A percentile compares a stretch with the other conserved stretches of the same genome.
These are phyloP conservation scores for Gobiocypris rarus DNA, from an alignment of 2,113 vertebrate genomes.

Conservation along the genomic window DNA sequence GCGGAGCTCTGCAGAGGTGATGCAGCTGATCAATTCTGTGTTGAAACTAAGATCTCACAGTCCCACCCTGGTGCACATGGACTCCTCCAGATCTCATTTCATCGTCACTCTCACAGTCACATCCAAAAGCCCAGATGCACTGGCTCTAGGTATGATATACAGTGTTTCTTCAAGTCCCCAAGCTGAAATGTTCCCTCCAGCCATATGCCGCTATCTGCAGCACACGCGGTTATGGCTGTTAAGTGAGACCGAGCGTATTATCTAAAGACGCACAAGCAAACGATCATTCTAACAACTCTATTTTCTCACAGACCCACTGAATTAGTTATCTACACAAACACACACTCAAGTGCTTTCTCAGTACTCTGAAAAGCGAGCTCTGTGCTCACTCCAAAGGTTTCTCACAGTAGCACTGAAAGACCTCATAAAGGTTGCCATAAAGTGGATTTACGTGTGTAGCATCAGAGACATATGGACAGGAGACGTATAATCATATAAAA, in stretches of 20 bases:
- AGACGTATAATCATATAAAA: neutral
- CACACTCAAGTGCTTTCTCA: neutral
- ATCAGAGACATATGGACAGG: neutral
- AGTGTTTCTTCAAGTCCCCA: constrained; percentile 46
- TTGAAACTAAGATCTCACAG: constrained; percentile 74
- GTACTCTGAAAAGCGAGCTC: constrained; percentile 13
- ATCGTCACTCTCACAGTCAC: constrained; percentile 79
- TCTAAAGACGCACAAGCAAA: constrained; percentile 32
- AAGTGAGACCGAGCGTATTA: constrained; percentile 36
- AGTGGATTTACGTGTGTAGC: neutral
- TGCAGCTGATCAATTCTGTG: constrained; percentile 72
- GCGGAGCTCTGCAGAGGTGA: constrained; percentile 70
- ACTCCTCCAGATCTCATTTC: constrained; percentile 87
- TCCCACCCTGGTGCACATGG: constrained; percentile 79
- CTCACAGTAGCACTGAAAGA: neutral
- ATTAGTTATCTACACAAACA: constrained; percentile 42
- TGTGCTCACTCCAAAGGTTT: constrained; percentile 6
- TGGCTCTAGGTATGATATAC: constrained; percentile 69
- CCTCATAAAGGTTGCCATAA: constrained; percentile 18
- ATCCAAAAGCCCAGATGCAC: constrained; percentile 63
- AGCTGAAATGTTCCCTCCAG: constrained; percentile 1
- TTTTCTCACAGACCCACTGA: constrained; percentile 23
- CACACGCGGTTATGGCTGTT: constrained; percentile 27
- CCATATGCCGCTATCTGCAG: constrained; percentile 14
- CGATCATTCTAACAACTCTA: neutral